Evolutionary conservation across 2,797 vertebrate species (phyloP).

Genomic region (Propithecus deckenii): DNA sequence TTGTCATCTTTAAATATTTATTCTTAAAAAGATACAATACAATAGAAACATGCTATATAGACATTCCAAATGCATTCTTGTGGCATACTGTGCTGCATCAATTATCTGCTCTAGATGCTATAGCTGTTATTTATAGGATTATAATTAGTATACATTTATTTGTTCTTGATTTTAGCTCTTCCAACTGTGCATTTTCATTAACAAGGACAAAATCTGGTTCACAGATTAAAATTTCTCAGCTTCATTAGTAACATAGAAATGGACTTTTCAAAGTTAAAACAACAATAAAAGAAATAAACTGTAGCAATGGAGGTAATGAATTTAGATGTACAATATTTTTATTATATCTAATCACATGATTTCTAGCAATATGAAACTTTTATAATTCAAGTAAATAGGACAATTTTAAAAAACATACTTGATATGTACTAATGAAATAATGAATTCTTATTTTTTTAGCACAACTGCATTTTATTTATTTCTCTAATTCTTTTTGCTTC

Average conservation of each 20-base stretch:
- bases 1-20: neutral
- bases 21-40: neutral
- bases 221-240: constrained; percentile 43
- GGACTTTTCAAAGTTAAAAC: constrained; percentile 36
- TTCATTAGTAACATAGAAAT: constrained; percentile 30
- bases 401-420: constrained; percentile 18
- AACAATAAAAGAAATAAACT: constrained; percentile 39
- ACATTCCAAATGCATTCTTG: neutral
- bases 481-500: neutral
- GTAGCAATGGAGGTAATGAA: neutral
- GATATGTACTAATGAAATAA: neutral
- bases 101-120: neutral
- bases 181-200: constrained; percentile 18
- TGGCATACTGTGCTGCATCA: neutral
- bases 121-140: neutral
- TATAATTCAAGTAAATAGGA: neutral
- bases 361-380: constrained; percentile 20
- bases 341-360: neutral
- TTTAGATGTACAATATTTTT: neutral
- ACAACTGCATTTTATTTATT: constrained; percentile 3
- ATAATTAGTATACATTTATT: neutral
- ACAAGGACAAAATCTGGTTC: neutral
- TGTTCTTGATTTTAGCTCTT: constrained; percentile 34
- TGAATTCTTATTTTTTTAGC: neutral
- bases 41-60: neutral